Percentiles rank a stretch among this genome's conserved stretches.
These are phyloP conservation scores for Nomada lathburiana DNA, from an alignment of 2,888 invertebrate species.

Conservation along the genomic window DNA sequence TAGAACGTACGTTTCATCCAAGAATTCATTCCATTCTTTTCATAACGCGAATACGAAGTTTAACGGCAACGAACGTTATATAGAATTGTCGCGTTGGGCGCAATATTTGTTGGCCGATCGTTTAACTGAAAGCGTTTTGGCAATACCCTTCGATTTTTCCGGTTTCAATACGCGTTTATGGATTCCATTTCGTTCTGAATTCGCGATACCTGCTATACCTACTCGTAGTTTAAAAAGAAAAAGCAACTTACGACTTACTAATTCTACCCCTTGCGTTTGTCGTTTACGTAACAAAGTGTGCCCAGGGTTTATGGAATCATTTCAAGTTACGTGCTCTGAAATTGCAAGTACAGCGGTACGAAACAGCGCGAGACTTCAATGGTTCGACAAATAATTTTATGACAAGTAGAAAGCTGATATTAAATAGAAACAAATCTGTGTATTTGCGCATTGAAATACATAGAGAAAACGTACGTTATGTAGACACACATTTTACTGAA, in stretches of 20 bases:
- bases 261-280: neutral
- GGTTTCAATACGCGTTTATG: neutral
- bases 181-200: neutral
- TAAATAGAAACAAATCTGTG: no score
- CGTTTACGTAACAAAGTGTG: conserved; percentile 9
- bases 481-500: no score
- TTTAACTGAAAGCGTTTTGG: neutral
- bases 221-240: no score
- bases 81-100: neutral
- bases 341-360: neutral
- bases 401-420: neutral
- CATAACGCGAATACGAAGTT: neutral
- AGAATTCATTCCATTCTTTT: neutral
- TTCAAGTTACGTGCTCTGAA: neutral
- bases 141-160: neutral
- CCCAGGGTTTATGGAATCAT: neutral
- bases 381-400: neutral
- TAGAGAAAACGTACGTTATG: no score
- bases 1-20: neutral
- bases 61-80: neutral
- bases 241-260: neutral
- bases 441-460: no score
- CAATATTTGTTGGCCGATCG: neutral
- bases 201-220: neutral
- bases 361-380: neutral